Conservation (phyloP, 2,888 invertebrate species). For the Thalpophila matura region DNA sequence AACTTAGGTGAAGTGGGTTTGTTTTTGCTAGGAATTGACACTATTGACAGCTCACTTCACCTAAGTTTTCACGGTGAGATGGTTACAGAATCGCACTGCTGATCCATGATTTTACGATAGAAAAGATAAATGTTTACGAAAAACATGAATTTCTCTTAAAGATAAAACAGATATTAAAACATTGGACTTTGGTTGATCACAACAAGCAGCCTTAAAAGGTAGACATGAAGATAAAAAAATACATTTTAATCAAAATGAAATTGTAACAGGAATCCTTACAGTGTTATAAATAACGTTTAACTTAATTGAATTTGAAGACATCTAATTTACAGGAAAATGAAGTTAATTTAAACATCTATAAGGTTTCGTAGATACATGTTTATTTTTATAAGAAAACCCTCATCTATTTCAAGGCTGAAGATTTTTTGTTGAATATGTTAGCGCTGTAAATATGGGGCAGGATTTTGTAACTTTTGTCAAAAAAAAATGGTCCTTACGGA, state of each 20-base stretch:
- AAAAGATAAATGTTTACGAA: neutral
- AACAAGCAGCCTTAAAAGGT: neutral
- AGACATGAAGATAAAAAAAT: constrained; percentile 14
- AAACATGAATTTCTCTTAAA: constrained; percentile 4
- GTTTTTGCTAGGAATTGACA: no score
- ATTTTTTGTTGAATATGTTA: no score
- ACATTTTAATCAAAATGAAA: constrained; percentile 41
- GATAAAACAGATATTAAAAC: neutral
- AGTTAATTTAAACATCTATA: constrained; percentile 45
- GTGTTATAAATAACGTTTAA: constrained; percentile 48
- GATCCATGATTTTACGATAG: constrained; percentile 3
- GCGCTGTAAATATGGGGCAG: neutral
- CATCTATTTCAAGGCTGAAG: no score
- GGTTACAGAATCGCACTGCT: no score
- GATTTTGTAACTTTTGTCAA: no score
- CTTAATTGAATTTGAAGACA: constrained; percentile 58
- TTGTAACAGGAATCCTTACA: constrained; percentile 35
- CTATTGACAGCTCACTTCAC: no score
- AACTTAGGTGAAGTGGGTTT: no score
- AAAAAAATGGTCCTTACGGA: no score
- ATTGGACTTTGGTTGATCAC: neutral
- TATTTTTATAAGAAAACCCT: constrained; percentile 2
- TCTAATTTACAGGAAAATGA: constrained; percentile 50
- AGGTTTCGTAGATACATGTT: constrained; percentile 22
- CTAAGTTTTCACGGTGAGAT: no score